Evolutionary conservation across 2,113 vertebrate species (phyloP), one percentile per base, ranked within the genome.

Genomic region (Phainopepla nitens): DNA sequence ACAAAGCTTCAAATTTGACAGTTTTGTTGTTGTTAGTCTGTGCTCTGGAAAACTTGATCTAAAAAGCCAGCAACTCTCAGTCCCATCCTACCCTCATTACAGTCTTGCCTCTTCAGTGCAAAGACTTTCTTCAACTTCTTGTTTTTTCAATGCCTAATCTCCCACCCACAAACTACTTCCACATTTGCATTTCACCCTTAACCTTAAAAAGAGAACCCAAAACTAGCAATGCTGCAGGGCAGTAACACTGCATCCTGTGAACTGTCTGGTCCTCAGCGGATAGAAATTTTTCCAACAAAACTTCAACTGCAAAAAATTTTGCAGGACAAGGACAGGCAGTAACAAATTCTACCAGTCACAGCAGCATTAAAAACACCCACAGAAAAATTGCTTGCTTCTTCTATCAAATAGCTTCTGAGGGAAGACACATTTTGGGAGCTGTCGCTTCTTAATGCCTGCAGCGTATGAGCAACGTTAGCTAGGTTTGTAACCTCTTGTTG

Each of bases 21-120:
- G 91, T 70, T 87, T 47, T 72, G 47, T 70, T 94, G 69, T 64
- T 77, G 51, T 82, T 93, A 92, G 85, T 93, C 88, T 91, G 87
- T 68, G 66, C 89, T 96, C 87, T 93, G 89, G 95, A 97, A 96
- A 31, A 66, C 66, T 95, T 94, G 81, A 73, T 87, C 71, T 81
- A 50, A 85, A 93, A 91, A 96, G 61, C 57, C 76, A 79, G 57
- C 4, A 19, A 51, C 80, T 94, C 88, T 95, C 86, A 97, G 84
- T 71, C 51, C 89, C 87, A 76, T 65, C 73, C 70, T 41, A 33
- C 17, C 27, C 57, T 77, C 77, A 66, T 84, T 84, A 87, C 20
- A 25, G 53, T 71, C 91, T 90, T 87, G 65, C 88, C 29, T 22
- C 53, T 89, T 60, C 72, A 79, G 41, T 33, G 21, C 21, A 10